These are phyloP conservation scores for Idris sp. DNA, from an alignment of 1,140 invertebrate species.

Conservation along the genomic window DNA sequence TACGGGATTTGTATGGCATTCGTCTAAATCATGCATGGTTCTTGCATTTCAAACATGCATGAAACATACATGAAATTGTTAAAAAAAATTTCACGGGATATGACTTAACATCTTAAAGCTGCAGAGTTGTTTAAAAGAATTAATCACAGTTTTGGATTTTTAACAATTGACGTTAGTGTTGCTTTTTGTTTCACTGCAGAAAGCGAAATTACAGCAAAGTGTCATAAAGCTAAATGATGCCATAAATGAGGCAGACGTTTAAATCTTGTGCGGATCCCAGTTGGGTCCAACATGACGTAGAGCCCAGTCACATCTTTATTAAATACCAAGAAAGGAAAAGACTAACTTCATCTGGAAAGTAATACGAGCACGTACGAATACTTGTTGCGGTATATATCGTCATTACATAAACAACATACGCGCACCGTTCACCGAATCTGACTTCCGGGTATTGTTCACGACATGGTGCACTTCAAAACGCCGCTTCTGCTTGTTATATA, in stretches of 20 bases:
- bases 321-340: constrained; percentile 65
- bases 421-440: constrained; percentile 60
- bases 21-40: too few species aligned
- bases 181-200: too few species aligned
- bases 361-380: constrained; percentile 64
- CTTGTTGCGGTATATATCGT: constrained; percentile 47
- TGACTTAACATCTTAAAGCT: too few species aligned
- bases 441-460: constrained; percentile 65
- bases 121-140: too few species aligned
- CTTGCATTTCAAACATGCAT: too few species aligned
- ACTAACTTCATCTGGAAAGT: constrained; percentile 61
- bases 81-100: too few species aligned
- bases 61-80: too few species aligned
- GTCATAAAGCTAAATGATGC: constrained; percentile 66
- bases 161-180: too few species aligned
- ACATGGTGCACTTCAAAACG: constrained; percentile 57
- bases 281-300: constrained; percentile 64
- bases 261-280: constrained; percentile 48
- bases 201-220: too few species aligned
- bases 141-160: too few species aligned
- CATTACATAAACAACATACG: constrained; percentile 59
- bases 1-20: too few species aligned
- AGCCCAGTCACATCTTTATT: constrained; percentile 71
- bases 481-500: constrained; percentile 51
- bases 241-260: constrained; percentile 64